These are phyloP conservation scores for Lepisosteus oculatus DNA, from an alignment of 2,113 vertebrate species.

Conservation along the genomic window DNA sequence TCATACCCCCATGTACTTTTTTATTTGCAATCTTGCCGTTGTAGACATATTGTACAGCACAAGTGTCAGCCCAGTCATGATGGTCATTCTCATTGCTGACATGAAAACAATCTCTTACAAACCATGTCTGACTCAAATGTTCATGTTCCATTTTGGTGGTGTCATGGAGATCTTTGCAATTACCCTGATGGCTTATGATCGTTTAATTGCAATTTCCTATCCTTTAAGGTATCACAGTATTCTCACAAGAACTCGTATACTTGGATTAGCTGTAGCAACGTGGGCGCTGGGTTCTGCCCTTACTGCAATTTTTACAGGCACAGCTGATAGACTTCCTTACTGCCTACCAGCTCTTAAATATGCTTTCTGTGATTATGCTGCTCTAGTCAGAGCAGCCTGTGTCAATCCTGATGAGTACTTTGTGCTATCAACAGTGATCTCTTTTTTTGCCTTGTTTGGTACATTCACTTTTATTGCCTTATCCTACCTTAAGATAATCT, in stretches of 20 bases:
- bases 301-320: neutral
- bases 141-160: neutral
- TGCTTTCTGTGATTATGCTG: conserved; percentile 16
- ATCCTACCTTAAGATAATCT: conserved; percentile 21
- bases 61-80: neutral
- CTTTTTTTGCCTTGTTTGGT: neutral
- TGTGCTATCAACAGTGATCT: neutral
- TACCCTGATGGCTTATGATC: neutral
- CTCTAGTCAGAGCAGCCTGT: conserved; percentile 15
- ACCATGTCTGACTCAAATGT: neutral
- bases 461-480: neutral
- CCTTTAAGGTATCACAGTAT: neutral
- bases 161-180: neutral
- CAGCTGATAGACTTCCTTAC: neutral
- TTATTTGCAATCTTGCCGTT: neutral
- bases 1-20: conserved; percentile 3
- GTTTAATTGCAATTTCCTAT: neutral
- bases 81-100: neutral
- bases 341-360: conserved; percentile 11
- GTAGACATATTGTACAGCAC: neutral
- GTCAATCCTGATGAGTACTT: conserved; percentile 7
- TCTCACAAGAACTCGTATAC: neutral
- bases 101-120: conserved; percentile 6
- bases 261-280: neutral
- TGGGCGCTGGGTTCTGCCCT: neutral